These are phyloP conservation scores for Synergus itoensis DNA, from an alignment of 2,888 invertebrate species.

Conservation along the genomic window DNA sequence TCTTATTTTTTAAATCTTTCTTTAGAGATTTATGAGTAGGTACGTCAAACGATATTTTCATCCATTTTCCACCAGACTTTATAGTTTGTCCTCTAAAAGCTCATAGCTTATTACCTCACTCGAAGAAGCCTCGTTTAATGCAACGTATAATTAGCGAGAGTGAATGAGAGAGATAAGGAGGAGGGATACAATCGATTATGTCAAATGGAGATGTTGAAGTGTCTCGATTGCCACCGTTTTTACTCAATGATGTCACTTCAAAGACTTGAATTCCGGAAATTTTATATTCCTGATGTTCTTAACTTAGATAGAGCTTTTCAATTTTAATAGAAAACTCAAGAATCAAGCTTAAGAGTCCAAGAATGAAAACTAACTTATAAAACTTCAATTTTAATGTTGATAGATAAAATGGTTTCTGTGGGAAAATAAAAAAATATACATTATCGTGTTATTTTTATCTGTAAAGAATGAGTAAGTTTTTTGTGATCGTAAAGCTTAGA, in stretches of 20 bases:
- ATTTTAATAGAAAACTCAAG: not conserved
- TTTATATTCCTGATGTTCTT: not conserved
- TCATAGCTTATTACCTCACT: constrained; percentile 18
- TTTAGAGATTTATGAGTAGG: constrained; percentile 41
- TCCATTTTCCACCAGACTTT: constrained; percentile 3
- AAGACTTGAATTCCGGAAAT: not conserved
- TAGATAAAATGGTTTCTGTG: not conserved
- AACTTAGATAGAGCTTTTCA: not conserved
- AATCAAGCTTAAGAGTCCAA: not conserved
- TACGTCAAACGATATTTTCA: constrained; percentile 14
- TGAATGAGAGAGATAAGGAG: constrained; percentile 14
- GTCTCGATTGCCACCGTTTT: not conserved
- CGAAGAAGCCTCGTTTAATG: not conserved
- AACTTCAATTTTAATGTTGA: not conserved
- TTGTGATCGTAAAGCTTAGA: not conserved
- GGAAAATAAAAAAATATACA: not conserved
- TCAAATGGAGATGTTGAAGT: constrained; percentile 14
- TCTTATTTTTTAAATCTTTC: not conserved
- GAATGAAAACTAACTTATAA: not conserved
- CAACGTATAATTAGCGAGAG: not conserved
- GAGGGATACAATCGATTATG: constrained; percentile 33
- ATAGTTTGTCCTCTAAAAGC: not conserved
- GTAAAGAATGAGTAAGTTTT: not conserved
- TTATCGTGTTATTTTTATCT: not conserved
- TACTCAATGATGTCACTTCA: constrained; percentile 1